Base-by-base conservation (phyloP, 2,888 invertebrate species). In the Hemicrepidius hirtus region DNA sequence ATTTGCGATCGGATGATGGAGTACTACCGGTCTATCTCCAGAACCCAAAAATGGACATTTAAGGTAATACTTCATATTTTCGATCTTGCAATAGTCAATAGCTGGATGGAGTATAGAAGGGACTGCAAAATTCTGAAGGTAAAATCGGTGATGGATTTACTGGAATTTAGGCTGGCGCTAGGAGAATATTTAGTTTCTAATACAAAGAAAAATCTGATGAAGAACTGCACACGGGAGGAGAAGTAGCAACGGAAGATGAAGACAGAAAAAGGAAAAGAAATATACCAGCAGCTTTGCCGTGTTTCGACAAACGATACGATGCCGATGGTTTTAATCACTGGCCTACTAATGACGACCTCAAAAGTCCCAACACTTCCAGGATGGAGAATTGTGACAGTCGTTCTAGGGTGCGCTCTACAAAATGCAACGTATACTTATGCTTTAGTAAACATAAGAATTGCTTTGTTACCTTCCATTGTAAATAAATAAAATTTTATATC, bases 1-100 rank as follows among this genome's bases (percentile, higher is more conserved):
- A 21, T 49, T 21, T 49, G 46, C 21, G 18, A 18, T 18, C 46
- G 20, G 13, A 49, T 21, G 46, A 49, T 49, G 18, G 18, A 49
- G 10, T 49, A 49, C 21, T 49, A 49, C 16, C 2, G 46, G 21
- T 49, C 46, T 2, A 20, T 21, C 10, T 49, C 20, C 20, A 49
- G 21, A 49, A 49, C 46, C 2, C 18, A 21, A 18, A 49, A 49
- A 49, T 21, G 46, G 21, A 21, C 46, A 20, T 20, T 49, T 9
- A 49, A 49, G 10, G 46, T 49, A 44, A 44, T 44, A n/a, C 41
- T 44, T 44, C 41, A 44, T 44, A 3, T 44, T n/a, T n/a, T 44
- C 16, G 41, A 44, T 44, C 2, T 44, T n/a, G 41, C 41, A 44
- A 44, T 44, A 3, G 41, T 44, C 3, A 44, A 44, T 44, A 44